Evolutionary conservation across 2,888 invertebrate species (phyloP), one percentile per base, ranked within the genome.

Genomic region (Heliconius ethilla): DNA sequence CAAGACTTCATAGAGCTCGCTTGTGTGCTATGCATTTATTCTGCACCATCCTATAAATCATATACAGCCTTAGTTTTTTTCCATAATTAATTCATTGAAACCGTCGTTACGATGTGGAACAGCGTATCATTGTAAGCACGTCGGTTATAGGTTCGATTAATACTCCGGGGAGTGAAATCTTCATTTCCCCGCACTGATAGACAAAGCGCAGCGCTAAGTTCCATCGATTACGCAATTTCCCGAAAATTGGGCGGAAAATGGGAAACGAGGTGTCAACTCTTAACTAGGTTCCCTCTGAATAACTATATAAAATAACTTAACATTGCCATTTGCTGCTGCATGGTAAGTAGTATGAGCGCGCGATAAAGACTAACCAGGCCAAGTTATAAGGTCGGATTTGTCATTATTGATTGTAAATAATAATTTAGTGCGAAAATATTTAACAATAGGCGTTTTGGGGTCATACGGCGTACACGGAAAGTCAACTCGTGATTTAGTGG

Each of bases 41-140:
- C 59, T 59, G 72, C 72, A 72, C n/a, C 37, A 37, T n/a, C n/a
- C 72, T 59, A 72, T 72, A 72, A 72, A 72, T 72, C 59, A 72
- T 72, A 37, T 9, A 25, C 15, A 72, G 33, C 18, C n/a, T 37
- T 9, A 13, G 33, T 59, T 59, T 72, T 72, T 72, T 72, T 59
- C 33, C 70, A 4, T 72, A 72, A 72, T 72, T 59, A 72, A 72
- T 59, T 59, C n/a, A 72, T 15, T 37, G 59, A 29, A 11, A 1
- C n/a, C n/a, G 1, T 59, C 10, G n/a, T 59, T 22, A 59, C 59
- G 22, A 4, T 1, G n/a, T 59, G n/a, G 10, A n/a, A 4, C n/a
- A 10, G n/a, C 7, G 18, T 51, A 22, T 51, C 51, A 59, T 11
- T 10, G 59, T 59, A 59, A 59, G 9, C 55, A 22, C 3, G 22